These are phyloP conservation scores for Melieria crassipennis DNA, from an alignment of 2,888 invertebrate genomes.

Conservation along the genomic window DNA sequence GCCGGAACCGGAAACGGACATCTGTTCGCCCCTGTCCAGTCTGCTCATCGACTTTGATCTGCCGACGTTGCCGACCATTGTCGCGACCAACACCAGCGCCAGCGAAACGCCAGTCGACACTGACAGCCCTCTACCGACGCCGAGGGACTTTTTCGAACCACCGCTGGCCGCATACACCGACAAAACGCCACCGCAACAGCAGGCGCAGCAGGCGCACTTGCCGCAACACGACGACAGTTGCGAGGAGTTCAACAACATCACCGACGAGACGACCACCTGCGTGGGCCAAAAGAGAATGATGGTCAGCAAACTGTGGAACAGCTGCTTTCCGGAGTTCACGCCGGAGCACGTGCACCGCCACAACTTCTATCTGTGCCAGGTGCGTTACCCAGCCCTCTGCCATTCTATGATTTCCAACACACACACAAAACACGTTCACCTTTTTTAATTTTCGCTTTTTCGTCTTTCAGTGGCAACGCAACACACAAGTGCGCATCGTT, in stretches of 20 bases:
- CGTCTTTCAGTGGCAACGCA: conserved; percentile 63
- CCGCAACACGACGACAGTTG: conserved; percentile 57
- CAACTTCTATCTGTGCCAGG: conserved; percentile 66
- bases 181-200: conserved; percentile 39
- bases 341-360: conserved; percentile 65
- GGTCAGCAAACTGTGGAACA: conserved; percentile 66
- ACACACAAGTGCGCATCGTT: conserved; percentile 66
- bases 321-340: conserved; percentile 65
- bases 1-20: conserved; percentile 17
- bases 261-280: conserved; percentile 56
- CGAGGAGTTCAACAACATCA: conserved; percentile 59
- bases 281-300: conserved; percentile 64
- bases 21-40: no score
- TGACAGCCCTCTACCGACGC: conserved; percentile 39
- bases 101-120: conserved; percentile 29
- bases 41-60: no score
- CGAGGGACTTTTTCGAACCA: conserved; percentile 35
- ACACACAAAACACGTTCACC: no score
- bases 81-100: conserved; percentile 20
- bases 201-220: conserved; percentile 46
- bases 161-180: conserved; percentile 36
- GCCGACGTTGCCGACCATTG: conserved; percentile 6
- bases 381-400: conserved; percentile 42
- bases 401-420: background rate
- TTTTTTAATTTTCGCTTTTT: background rate